These are phyloP conservation scores for Gymnorhina tibicen DNA, from an alignment of 2,113 vertebrate genomes.

Conservation along the genomic window DNA sequence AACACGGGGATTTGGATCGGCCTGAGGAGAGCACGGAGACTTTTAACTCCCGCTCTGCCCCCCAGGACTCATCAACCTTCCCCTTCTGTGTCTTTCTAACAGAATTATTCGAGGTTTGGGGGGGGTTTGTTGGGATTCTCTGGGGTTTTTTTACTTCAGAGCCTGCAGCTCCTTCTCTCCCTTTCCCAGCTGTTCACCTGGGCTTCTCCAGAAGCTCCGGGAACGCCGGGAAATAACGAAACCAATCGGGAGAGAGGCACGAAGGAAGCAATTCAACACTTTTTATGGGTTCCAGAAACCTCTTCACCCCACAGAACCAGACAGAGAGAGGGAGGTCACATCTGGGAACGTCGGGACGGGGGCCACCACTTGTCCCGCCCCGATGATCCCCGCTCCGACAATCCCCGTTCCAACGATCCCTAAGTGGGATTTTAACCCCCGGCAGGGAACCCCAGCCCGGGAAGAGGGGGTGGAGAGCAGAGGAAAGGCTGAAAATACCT, in stretches of 20 bases:
- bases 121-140: neutral
- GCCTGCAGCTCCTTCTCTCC: neutral
- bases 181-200: neutral
- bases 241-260: fast-evolving
- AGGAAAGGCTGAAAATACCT: constrained; percentile 40
- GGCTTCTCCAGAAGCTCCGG: neutral
- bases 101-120: neutral
- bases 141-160: neutral
- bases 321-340: neutral
- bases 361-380: fast-evolving
- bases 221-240: neutral
- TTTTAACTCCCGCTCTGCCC: neutral
- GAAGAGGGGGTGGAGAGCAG: neutral
- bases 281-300: neutral
- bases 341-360: neutral
- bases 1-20: neutral
- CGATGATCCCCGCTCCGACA: fast-evolving
- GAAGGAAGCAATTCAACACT: fast-evolving
- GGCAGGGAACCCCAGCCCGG: neutral
- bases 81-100: fast-evolving
- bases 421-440: neutral
- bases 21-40: fast-evolving
- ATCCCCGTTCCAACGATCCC: neutral
- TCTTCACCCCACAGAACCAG: neutral
- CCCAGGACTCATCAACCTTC: fast-evolving